A percentile compares a stretch with the other conserved stretches of the same genome.
Evolutionary conservation across 2,797 vertebrate species (phyloP).

Genomic region (Malacoraja senta): DNA sequence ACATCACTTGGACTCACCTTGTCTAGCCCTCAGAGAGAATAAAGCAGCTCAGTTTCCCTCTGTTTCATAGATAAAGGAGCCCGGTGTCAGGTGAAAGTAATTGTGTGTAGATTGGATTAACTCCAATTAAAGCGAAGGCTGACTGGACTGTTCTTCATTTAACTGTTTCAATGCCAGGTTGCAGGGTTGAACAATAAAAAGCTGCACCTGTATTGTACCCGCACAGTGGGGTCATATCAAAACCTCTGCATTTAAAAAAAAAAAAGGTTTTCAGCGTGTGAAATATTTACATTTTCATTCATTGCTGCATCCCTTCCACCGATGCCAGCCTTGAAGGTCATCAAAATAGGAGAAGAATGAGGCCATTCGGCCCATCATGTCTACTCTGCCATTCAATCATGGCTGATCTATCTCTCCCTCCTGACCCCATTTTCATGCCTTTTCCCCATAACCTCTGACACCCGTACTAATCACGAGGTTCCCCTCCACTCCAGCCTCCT

Average conservation of each 20-base stretch:
- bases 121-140: neutral
- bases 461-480: too few relatives aligned
- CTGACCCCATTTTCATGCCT: too few relatives aligned
- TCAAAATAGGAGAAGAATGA: too few relatives aligned
- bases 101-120: neutral
- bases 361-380: too few relatives aligned
- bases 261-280: neutral
- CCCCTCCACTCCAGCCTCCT: too few relatives aligned
- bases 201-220: neutral
- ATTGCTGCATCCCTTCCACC: neutral
- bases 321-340: too few relatives aligned
- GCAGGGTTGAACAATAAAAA: neutral
- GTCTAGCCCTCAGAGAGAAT: neutral
- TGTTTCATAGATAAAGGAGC: neutral
- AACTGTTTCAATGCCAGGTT: neutral
- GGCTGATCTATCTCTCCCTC: too few relatives aligned
- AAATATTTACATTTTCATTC: neutral
- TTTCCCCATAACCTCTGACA: too few relatives aligned
- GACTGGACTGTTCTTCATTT: neutral
- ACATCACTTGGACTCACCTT: neutral
- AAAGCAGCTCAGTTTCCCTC: neutral
- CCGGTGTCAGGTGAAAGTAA: neutral
- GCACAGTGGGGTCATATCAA: too few relatives aligned
- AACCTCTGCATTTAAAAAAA: too few relatives aligned
- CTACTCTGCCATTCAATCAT: too few relatives aligned